Evolutionary conservation across 2,888 invertebrate species (phyloP).

Genomic region (Cheilosia impressa): DNA sequence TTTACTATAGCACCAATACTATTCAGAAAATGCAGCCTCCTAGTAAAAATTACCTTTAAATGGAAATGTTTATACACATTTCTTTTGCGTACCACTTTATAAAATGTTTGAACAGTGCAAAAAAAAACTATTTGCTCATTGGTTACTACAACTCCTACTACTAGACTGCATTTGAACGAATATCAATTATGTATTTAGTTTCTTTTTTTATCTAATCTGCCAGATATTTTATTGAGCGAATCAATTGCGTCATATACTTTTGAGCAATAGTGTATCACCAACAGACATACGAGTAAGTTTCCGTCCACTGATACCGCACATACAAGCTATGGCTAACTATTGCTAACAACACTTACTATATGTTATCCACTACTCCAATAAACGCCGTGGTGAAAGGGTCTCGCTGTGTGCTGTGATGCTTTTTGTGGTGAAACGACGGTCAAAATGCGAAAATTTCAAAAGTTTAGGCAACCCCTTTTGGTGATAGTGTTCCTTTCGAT

Average conservation of each 20-base stretch:
- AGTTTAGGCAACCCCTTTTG: not conserved
- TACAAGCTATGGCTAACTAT: conserved; percentile 11
- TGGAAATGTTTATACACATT: no score
- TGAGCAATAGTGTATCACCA: conserved; percentile 12
- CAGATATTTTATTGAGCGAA: not conserved
- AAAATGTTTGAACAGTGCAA: no score
- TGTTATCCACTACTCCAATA: not conserved
- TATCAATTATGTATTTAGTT: not conserved
- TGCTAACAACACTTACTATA: not conserved
- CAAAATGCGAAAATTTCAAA: conserved; percentile 37
- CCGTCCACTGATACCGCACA: conserved; percentile 6
- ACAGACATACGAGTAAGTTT: not conserved
- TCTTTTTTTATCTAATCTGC: conserved; percentile 5
- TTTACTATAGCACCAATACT: no score
- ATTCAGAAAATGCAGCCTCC: no score
- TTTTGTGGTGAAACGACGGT: not conserved
- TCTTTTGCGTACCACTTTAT: no score
- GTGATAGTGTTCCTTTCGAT: conserved; percentile 3
- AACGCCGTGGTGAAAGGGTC: conserved; percentile 6
- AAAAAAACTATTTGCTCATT: no score
- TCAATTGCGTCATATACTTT: conserved; percentile 7
- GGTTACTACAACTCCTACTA: no score
- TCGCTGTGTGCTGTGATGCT: conserved; percentile 3
- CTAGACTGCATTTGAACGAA: not conserved
- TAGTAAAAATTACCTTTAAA: no score